Conservation (phyloP, 1,140 invertebrate species). For the Drosophila neocordata region DNA sequence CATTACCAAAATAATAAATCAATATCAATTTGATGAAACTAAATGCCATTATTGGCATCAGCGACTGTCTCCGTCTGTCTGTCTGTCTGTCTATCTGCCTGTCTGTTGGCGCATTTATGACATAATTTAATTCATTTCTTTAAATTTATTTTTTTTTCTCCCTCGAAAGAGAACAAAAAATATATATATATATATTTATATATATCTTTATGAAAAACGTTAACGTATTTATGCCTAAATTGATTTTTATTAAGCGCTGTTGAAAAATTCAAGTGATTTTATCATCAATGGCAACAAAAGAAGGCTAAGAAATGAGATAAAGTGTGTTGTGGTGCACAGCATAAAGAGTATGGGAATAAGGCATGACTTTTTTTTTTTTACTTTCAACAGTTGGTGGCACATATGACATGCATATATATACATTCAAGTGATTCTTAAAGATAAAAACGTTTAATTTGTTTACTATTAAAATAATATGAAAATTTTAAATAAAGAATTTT, state of each 20-base stretch:
- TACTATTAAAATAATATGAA: too few relatives aligned
- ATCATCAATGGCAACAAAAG: constrained; percentile 41
- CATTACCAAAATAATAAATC: constrained; percentile 80
- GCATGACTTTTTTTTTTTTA: too few relatives aligned
- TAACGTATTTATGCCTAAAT: constrained; percentile 44
- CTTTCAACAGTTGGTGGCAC: neutral
- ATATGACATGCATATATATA: neutral
- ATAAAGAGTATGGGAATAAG: constrained; percentile 14
- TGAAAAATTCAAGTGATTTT: constrained; percentile 64
- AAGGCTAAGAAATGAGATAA: constrained; percentile 26
- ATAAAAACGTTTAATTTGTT: too few relatives aligned
- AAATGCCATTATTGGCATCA: constrained; percentile 72
- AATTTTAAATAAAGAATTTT: too few relatives aligned
- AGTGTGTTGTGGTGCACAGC: constrained; percentile 12
- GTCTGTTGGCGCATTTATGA: constrained; percentile 56
- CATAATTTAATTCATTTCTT: constrained; percentile 72
- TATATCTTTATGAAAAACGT: constrained; percentile 11
- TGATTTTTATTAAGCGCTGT: constrained; percentile 53
- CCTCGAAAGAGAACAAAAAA: neutral
- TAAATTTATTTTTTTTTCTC: constrained; percentile 46
- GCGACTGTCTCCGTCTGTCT: neutral
- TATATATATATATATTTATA: constrained; percentile 11
- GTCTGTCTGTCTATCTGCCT: constrained; percentile 4
- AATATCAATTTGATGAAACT: constrained; percentile 65
- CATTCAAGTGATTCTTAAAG: neutral